Evolutionary conservation across 2,113 vertebrate species (phyloP), one percentile per base, ranked within the genome.

Genomic region (Ceyx margarethae): DNA sequence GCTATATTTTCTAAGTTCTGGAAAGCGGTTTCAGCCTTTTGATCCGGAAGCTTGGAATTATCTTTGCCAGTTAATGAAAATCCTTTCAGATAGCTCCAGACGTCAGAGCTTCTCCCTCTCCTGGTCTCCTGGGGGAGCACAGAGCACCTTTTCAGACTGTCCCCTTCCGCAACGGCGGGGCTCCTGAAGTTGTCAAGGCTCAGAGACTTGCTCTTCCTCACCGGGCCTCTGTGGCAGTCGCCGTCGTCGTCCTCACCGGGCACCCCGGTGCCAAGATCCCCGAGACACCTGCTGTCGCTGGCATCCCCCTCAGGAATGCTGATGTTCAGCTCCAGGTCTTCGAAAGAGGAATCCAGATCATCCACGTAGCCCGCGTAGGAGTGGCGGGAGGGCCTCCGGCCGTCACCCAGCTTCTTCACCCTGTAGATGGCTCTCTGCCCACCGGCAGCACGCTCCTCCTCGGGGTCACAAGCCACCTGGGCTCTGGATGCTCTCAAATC

Each of bases 41-140:
- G 97, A 94, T 98, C 97, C 40, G 97, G 90, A 73, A 96, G 96
- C 61, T 96, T 97, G 40, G 98, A 96, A 69, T 97, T 94, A 88
- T 97, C 97, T 93, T 97, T 98, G 90, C 97, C 97, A 72, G 98
- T 95, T 69, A 98, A 81, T 46, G 98, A 98, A 95, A 99, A 98
- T 87, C 98, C 98, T 97, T 97, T 98, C 91, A 99, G 91, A 96
- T 99, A 99, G 93, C 96, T 98, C 98, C 98, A 99, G 79, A 99
- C 98, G 62, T 98, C 98, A 45, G 97, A 97, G 75, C 96, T 96
- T 85, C 97, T 98, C 29, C 97, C 95, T 86, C 91, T 97, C 82
- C 96, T 98, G 75, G 92, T 95, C 78, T 97, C 96, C 62, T 90
- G 95, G 3, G 97, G 92, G 79, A 96, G 96, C 91, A 94, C 96